phyloP scores from a whole-genome alignment of 2,113 vertebrate species.

The Nyctereutes procyonoides region DNA sequence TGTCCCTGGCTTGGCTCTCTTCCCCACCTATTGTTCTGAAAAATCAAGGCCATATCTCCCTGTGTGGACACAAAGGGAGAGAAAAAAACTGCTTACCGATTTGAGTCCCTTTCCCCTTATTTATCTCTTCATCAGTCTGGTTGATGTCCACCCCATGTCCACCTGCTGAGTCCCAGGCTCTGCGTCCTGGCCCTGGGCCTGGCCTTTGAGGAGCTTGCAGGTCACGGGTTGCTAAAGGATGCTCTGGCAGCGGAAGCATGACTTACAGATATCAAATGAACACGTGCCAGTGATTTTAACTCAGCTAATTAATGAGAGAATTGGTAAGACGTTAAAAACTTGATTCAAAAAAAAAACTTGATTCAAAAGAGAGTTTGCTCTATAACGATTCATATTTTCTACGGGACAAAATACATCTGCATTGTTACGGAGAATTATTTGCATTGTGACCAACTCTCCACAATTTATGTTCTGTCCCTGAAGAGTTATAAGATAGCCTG shows the following conservation, averaged over 20 bases:
- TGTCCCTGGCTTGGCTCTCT: not conserved
- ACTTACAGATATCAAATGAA: not conserved
- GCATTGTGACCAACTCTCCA: not conserved
- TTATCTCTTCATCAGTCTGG: not conserved
- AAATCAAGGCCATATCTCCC: not conserved
- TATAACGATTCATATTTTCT: slow-evolving; percentile 7
- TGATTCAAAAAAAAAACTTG: slow-evolving; percentile 13
- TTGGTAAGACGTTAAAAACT: not conserved
- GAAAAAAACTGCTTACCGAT: not conserved
- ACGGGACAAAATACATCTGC: not conserved
- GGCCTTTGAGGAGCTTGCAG: not conserved
- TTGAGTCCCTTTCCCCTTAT: not conserved
- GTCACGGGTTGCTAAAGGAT: not conserved
- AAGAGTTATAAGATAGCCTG: not conserved
- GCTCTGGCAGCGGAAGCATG: not conserved
- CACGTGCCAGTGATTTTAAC: not conserved
- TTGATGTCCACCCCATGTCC: not conserved
- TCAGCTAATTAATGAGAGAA: not conserved
- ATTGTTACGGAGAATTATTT: not conserved
- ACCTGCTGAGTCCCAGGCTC: not conserved
- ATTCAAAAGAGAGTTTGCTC: slow-evolving; percentile 16
- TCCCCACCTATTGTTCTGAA: not conserved
- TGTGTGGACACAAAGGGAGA: not conserved
- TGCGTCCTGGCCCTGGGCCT: not conserved
- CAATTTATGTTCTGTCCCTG: not conserved